These are phyloP conservation scores for Psix sp. DNA, from an alignment of 1,140 invertebrate genomes.

Conservation along the genomic window DNA sequence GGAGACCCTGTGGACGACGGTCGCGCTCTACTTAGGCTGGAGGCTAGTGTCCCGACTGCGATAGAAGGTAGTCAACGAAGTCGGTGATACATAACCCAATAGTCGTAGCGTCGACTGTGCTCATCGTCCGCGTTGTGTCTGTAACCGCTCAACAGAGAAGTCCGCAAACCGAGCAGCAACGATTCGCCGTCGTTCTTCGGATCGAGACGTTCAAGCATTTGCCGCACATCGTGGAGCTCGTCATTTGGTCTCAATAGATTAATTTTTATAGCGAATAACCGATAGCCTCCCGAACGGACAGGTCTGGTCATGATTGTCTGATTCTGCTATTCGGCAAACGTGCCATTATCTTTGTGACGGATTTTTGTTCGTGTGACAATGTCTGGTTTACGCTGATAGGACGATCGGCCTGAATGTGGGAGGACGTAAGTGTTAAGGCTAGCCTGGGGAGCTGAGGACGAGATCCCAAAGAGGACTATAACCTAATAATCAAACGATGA, in stretches of 20 bases:
- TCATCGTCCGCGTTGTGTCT: conserved; percentile 53
- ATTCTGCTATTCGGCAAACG: conserved; percentile 43
- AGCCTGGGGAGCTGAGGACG: conserved; percentile 68
- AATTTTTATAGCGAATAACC: conserved; percentile 47
- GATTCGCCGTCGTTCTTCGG: conserved; percentile 28
- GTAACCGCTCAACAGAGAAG: conserved; percentile 48
- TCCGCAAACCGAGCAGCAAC: conserved; percentile 40
- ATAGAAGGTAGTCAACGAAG: conserved; percentile 65
- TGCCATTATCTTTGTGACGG: conserved; percentile 50
- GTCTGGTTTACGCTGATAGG: conserved; percentile 32
- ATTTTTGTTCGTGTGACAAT: conserved; percentile 31
- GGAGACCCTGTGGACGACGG: conserved; percentile 74
- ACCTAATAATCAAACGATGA: conserved; percentile 77
- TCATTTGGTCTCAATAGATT: conserved; percentile 57
- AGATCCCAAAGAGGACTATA: conserved; percentile 77
- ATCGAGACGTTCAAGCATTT: conserved; percentile 25
- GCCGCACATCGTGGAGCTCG: conserved; percentile 23
- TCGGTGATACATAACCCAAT: conserved; percentile 38
- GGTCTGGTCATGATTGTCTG: conserved; percentile 31
- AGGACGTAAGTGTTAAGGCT: conserved; percentile 58
- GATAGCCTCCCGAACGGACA: conserved; percentile 37
- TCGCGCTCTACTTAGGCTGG: conserved; percentile 75
- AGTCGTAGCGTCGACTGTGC: conserved; percentile 46
- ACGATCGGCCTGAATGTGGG: conserved; percentile 57
- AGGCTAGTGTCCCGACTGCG: conserved; percentile 73